phyloP scores from a whole-genome alignment of 2,888 invertebrate species.

The Temnothorax rugatulus region DNA sequence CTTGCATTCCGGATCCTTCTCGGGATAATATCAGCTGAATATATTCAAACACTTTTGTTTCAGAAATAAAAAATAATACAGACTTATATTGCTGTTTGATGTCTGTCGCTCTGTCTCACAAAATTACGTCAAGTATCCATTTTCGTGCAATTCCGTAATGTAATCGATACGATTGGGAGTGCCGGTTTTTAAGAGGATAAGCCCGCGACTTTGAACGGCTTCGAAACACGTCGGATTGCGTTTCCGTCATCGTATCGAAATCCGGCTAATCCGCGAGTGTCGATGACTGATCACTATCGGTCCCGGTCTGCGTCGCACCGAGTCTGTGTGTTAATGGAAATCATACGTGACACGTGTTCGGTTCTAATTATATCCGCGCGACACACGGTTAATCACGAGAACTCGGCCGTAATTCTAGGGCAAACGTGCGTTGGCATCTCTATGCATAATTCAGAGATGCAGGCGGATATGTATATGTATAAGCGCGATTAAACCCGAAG shows the following conservation, averaged over 20 bases:
- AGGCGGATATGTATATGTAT: constrained; percentile 26
- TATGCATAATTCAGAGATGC: constrained; percentile 32
- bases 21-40: no score
- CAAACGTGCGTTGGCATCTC: constrained; percentile 62
- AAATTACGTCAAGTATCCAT: not conserved
- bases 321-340: constrained; percentile 64
- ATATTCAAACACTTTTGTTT: not conserved
- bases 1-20: no score
- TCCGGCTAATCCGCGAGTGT: constrained; percentile 42
- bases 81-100: not conserved
- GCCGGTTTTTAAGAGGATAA: constrained; percentile 3
- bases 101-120: no score
- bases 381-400: constrained; percentile 69
- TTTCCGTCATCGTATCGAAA: constrained; percentile 14
- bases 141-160: not conserved
- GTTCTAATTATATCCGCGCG: constrained; percentile 68
- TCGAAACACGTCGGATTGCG: constrained; percentile 4
- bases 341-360: constrained; percentile 66
- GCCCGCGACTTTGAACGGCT: constrained; percentile 24
- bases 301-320: constrained; percentile 26
- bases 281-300: constrained; percentile 62
- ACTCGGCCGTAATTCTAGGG: constrained; percentile 64
- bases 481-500: constrained; percentile 50
- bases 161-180: not conserved
- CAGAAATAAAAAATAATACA: not conserved